Percentiles rank a stretch among this genome's conserved stretches.
Conservation (phyloP, 2,888 invertebrate genomes). For the Beris morrisii region DNA sequence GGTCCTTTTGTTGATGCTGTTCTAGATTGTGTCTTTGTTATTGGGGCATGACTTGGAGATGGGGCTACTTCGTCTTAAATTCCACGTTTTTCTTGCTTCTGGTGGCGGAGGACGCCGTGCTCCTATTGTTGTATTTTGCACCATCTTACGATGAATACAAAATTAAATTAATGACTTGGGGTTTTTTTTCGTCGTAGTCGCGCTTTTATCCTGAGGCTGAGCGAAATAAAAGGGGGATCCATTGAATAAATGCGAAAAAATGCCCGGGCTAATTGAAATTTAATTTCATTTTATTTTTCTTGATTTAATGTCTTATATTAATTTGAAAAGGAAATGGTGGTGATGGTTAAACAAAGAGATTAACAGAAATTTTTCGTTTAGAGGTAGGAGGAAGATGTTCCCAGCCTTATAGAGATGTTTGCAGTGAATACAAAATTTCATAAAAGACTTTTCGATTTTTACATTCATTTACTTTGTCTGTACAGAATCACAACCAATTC, state of each 20-base stretch:
- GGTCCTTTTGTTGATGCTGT: slow-evolving; percentile 23
- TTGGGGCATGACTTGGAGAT: not conserved
- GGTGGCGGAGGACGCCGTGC: not conserved
- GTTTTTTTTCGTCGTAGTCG: slow-evolving; percentile 32
- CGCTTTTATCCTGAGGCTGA: slow-evolving; percentile 21
- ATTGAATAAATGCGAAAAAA: slow-evolving; percentile 12
- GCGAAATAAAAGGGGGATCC: slow-evolving; percentile 21
- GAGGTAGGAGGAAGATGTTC: too few relatives aligned
- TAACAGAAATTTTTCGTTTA: slow-evolving; percentile 22
- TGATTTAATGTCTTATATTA: slow-evolving; percentile 30
- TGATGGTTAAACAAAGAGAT: slow-evolving; percentile 29
- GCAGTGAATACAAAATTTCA: too few relatives aligned
- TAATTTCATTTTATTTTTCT: slow-evolving; percentile 36
- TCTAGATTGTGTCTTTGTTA: slow-evolving; percentile 23
- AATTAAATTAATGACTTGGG: slow-evolving; percentile 40
- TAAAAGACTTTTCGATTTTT: too few relatives aligned
- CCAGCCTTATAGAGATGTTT: too few relatives aligned
- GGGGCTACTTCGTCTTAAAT: not conserved
- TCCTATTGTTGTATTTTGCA: slow-evolving; percentile 35
- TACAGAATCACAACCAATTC: too few relatives aligned
- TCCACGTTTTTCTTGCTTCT: not conserved
- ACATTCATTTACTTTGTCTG: too few relatives aligned
- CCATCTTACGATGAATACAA: slow-evolving; percentile 38
- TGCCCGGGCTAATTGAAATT: slow-evolving; percentile 38
- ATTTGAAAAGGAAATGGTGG: slow-evolving; percentile 27